These are phyloP conservation scores for Petrocephalus sullivani DNA, from an alignment of 2,797 vertebrate species.

Conservation along the genomic window DNA sequence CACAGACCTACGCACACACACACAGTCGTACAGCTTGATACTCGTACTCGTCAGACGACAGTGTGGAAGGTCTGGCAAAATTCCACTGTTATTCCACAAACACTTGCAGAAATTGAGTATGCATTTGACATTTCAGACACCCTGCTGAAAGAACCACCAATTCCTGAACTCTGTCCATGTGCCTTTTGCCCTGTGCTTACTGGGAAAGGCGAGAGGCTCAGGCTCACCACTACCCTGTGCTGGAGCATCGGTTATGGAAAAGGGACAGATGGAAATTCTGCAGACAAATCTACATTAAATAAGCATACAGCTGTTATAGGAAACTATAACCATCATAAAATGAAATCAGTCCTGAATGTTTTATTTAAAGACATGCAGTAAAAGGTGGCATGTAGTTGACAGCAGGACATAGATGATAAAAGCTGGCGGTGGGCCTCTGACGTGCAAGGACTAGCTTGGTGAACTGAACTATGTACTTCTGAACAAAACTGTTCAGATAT, in stretches of 20 bases:
- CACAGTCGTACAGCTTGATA: background rate
- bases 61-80: background rate
- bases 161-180: background rate
- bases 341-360: background rate
- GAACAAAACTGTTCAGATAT: background rate
- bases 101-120: background rate
- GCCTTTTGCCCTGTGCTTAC: background rate
- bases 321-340: background rate
- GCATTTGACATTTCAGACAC: background rate
- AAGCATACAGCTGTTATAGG: background rate
- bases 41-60: too few relatives aligned
- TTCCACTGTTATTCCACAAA: background rate
- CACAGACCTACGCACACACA: background rate
- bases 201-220: background rate
- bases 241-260: background rate
- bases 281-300: background rate
- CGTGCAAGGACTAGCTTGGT: background rate
- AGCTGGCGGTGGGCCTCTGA: background rate
- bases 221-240: background rate
- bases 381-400: background rate
- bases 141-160: background rate
- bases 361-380: background rate
- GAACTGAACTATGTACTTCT: background rate
- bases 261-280: background rate
- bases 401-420: background rate